Percentiles rank a stretch among this genome's conserved stretches.
These are phyloP conservation scores for Trachelipus rathkii DNA, from an alignment of 1,140 invertebrate genomes.

Conservation along the genomic window DNA sequence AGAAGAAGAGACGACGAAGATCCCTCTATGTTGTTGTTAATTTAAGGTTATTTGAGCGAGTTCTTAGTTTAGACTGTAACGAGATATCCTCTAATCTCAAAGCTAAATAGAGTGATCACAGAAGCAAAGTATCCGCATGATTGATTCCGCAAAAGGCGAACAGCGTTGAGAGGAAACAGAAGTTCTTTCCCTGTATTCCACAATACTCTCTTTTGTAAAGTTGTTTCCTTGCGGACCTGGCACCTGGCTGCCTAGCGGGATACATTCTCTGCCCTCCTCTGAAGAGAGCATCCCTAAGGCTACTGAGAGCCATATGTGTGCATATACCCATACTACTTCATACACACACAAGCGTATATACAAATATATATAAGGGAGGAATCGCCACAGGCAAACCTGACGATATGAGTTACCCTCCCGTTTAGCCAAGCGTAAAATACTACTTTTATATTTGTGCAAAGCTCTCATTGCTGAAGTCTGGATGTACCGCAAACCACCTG, in stretches of 20 bases:
- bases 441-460: slow-evolving; percentile 11
- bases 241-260: neutral
- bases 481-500: neutral
- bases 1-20: too few relatives aligned
- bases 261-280: neutral
- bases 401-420: neutral
- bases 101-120: neutral
- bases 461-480: slow-evolving; percentile 1
- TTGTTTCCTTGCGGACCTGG: neutral
- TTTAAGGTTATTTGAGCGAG: too few relatives aligned
- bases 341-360: neutral
- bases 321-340: too few relatives aligned
- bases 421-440: neutral
- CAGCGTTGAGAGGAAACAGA: neutral
- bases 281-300: neutral
- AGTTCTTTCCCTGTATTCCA: neutral
- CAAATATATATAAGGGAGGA: neutral
- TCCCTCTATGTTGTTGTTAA: too few relatives aligned
- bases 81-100: neutral
- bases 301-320: neutral
- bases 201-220: neutral
- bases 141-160: neutral
- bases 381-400: neutral
- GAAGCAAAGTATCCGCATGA: neutral
- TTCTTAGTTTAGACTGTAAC: neutral